Evolutionary conservation across 2,113 vertebrate species (phyloP), one percentile per base, ranked within the genome.

Genomic region (Chitala chitala): DNA sequence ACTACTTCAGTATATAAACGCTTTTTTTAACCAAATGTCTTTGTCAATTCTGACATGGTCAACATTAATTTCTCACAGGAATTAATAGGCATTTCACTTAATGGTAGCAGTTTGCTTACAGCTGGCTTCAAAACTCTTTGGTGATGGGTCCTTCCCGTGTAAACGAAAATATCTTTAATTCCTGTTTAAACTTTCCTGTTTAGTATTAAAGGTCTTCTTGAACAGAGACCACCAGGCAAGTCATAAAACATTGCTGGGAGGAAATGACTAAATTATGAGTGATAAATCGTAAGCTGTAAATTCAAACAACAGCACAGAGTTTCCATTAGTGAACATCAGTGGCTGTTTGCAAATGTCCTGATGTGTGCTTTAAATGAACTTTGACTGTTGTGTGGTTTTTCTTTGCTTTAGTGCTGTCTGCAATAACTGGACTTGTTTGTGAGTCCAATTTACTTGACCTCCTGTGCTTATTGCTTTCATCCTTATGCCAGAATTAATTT

Each of bases 401-500:
- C 50, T 31, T 5, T 10, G 38, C 54, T 12, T 24, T 56, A 56
- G 54, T 56, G 7, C 29, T 24, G n/a, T 6, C 54, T 26, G n/a
- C 36, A 26, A 42, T 4, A 55, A 10, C 36, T 51, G 58, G 33
- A 31, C 26, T 26, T 74, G 17, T 53, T 70, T 70, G 31, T 31
- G 3, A 26, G 51, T 3, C 24, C 54, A 36, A 46, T 74, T 68
- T 44, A 15, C 63, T 26, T 54, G 48, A 40, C n/a, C 22, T 54
- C 55, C 69, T 44, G 20, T 24, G 48, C 31, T 71, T 71, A 33
- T n/a, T 29, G 50, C 51, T 64, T 64, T 53, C 59, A 74, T 24
- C 36, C 20, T 4, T 44, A 55, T 74, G 59, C 46, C 50, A 68
- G 63, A 68, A 74, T 54, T 29, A 8, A 65, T 66, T 55, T 66